Percentiles rank a stretch among this genome's conserved stretches.
Conservation (phyloP, 1,140 invertebrate species). For the Bactericera cockerelli region DNA sequence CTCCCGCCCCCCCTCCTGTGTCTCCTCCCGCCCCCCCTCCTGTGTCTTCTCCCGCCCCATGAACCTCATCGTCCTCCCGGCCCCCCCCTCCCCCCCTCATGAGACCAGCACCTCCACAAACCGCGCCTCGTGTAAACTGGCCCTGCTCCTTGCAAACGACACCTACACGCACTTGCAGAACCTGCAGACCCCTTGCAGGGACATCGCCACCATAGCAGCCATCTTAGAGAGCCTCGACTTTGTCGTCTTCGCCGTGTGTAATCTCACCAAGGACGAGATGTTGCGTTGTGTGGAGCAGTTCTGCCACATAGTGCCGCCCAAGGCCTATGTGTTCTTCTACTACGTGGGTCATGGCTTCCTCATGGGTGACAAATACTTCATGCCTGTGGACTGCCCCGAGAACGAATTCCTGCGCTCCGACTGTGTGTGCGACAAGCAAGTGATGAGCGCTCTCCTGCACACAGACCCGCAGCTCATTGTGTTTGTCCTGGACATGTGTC, state of each 20-base stretch:
- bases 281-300: constrained; percentile 17
- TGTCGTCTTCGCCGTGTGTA: constrained; percentile 19
- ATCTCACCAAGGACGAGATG: constrained; percentile 19
- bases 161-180: constrained; percentile 15
- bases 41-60: neutral
- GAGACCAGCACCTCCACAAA: neutral
- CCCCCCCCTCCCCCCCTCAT: too few species aligned
- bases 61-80: neutral
- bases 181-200: constrained; percentile 22
- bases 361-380: constrained; percentile 18
- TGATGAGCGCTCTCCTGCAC: constrained; percentile 16
- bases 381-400: constrained; percentile 19
- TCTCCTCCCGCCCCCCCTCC: too few species aligned
- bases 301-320: constrained; percentile 16
- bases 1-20: too few species aligned
- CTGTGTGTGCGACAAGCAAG: constrained; percentile 18
- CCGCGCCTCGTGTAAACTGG: constrained; percentile 17
- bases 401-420: constrained; percentile 13
- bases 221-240: constrained; percentile 21
- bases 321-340: constrained; percentile 19
- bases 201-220: constrained; percentile 17
- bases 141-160: constrained; percentile 21
- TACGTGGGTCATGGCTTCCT: constrained; percentile 23
- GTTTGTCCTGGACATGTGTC: constrained; percentile 22
- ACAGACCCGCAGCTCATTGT: constrained; percentile 19